Evolutionary conservation across 2,888 invertebrate species (phyloP).

Genomic region (Nyleta sp.): DNA sequence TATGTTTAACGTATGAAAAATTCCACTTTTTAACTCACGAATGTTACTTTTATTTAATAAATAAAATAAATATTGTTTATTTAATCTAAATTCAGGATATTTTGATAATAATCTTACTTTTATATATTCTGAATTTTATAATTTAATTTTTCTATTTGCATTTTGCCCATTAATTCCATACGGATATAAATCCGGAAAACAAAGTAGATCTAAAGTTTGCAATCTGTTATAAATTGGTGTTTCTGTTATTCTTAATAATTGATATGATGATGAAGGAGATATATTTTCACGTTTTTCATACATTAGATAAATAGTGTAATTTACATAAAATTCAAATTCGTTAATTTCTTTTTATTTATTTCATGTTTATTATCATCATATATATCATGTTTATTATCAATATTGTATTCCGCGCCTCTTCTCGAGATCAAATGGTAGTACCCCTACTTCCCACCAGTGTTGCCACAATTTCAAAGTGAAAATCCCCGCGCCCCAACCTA

Average conservation of each 20-base stretch:
- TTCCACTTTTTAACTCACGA: constrained; percentile 64
- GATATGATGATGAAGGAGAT: not conserved
- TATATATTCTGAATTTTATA: constrained; percentile 66
- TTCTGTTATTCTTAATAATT: constrained; percentile 60
- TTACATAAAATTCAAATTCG: constrained; percentile 1
- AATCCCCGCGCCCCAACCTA: not conserved
- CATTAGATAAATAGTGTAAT: constrained; percentile 12
- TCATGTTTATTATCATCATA: constrained; percentile 2
- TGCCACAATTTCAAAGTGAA: constrained; percentile 11
- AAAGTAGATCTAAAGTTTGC: constrained; percentile 30
- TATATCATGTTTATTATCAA: not conserved
- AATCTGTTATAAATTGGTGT: constrained; percentile 61
- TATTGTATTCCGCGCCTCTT: constrained; percentile 31
- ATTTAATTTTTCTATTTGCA: constrained; percentile 49
- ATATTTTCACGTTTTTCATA: not conserved
- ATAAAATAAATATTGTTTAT: constrained; percentile 70
- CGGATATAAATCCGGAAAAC: constrained; percentile 23
- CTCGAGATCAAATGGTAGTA: constrained; percentile 29
- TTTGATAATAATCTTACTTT: constrained; percentile 58
- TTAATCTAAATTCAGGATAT: constrained; percentile 62
- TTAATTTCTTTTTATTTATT: not conserved
- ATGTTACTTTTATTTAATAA: constrained; percentile 68
- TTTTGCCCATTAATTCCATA: constrained; percentile 66
- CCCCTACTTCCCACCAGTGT: constrained; percentile 15
- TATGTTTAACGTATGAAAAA: constrained; percentile 64